Conservation (phyloP, 2,888 invertebrate genomes). For the Mimachlamys varia region DNA sequence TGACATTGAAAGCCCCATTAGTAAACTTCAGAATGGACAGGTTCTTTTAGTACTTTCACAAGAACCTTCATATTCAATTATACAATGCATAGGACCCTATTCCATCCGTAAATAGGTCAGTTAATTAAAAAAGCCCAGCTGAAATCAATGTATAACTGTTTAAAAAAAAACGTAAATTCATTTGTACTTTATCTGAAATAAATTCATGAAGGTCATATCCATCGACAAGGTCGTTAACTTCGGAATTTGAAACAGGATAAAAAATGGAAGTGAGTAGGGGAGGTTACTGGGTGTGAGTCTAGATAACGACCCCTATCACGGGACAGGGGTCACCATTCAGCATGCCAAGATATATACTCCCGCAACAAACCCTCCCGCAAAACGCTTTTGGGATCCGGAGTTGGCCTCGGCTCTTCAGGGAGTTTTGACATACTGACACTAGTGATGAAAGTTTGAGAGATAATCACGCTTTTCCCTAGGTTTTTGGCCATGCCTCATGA, state of each 20-base stretch:
- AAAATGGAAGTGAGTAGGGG: background rate
- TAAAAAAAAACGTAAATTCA: background rate
- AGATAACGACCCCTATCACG: background rate
- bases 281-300: background rate
- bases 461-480: background rate
- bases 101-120: no score
- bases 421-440: constrained; percentile 7
- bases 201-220: background rate
- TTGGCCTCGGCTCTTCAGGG: background rate
- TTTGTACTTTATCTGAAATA: background rate
- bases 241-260: background rate
- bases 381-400: background rate
- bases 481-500: background rate
- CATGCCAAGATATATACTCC: constrained; percentile 25
- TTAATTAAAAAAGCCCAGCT: background rate
- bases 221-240: constrained; percentile 9
- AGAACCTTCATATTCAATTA: no score
- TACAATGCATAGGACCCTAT: no score
- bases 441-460: constrained; percentile 13
- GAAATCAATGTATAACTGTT: background rate
- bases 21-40: no score
- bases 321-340: background rate
- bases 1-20: no score
- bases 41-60: no score
- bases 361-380: background rate